Evolutionary conservation across 2,797 vertebrate species (phyloP), one percentile per base, ranked within the genome.

Genomic region (Eidolon dupreanum): DNA sequence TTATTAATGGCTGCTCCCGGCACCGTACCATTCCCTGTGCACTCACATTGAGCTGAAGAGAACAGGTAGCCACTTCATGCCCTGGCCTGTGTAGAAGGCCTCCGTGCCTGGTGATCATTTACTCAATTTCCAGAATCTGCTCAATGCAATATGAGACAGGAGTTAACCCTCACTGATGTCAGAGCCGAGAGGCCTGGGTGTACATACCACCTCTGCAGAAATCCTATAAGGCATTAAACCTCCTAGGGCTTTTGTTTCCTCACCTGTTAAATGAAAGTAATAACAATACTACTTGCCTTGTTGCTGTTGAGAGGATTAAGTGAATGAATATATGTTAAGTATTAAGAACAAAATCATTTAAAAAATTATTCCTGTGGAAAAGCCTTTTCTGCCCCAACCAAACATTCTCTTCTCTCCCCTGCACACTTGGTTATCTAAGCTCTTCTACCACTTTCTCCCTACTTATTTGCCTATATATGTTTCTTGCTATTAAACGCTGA

Each of bases 1-100:
- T 46, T 13, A 19, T 0, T 31, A 33, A 57, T 59, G 78, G 10
- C 22, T 3, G 0, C 5, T 2, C 11, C 41, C 53, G 0, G 0
- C 26, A 28, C 20, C 26, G 8, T 19, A 24, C 19, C 1, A 0
- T 12, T 61, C 31, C n/a, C 33, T 12, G 6, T 15, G 77, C 7
- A 24, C 59, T 20, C 13, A 24, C 1, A 1, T 65, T 6, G 5
- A 77, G 63, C 36, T 46, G 36, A 87, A 61, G 36, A 28, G 36
- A 38, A 77, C 1, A 41, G 41, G 78, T 20, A 77, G 70, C 43
- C 46, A 3, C 24, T 36, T 41, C 1, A 0, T 20, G 11, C 22
- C 70, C 78, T 5, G 12, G 55, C 46, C 71, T 28, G 8, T 7
- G 38, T 22, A 57, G 71, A n/a, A 79, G 43, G 63, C 63, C 71